Percentiles rank a stretch among this genome's conserved stretches.
Conservation (phyloP, 1,140 invertebrate genomes). For the Cyclina sinensis region DNA sequence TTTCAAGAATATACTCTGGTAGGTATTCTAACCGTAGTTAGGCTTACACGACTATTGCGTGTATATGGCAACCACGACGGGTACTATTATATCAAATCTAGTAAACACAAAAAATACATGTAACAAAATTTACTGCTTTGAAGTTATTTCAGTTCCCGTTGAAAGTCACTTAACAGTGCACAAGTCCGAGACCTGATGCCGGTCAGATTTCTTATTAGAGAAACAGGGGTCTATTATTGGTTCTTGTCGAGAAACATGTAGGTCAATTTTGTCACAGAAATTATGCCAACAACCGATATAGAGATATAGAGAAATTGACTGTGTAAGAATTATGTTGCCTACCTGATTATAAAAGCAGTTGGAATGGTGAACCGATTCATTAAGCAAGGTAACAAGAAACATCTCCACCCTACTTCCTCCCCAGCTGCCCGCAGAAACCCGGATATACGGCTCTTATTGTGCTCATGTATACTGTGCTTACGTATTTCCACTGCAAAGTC, state of each 20-base stretch:
- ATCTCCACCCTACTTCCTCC: constrained; percentile 72
- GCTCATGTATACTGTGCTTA: constrained; percentile 29
- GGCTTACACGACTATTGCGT: not conserved
- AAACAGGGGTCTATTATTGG: not conserved
- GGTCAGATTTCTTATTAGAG: not conserved
- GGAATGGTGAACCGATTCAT: constrained; percentile 20
- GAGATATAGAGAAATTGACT: not conserved
- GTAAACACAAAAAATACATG: too few species aligned
- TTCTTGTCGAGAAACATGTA: not conserved
- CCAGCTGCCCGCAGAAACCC: constrained; percentile 69
- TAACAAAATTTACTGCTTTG: too few species aligned
- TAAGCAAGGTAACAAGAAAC: constrained; percentile 68
- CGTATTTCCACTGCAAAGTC: constrained; percentile 24
- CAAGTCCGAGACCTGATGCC: too few species aligned
- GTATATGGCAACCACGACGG: not conserved
- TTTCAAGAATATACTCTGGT: not conserved
- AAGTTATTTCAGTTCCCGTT: too few species aligned
- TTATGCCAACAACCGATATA: not conserved
- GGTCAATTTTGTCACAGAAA: too few species aligned
- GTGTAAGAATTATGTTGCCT: not conserved
- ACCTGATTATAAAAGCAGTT: constrained; percentile 58
- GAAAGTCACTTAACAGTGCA: too few species aligned
- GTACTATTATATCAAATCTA: not conserved
- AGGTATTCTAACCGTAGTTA: not conserved
- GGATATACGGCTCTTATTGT: constrained; percentile 28